Evolutionary conservation across 1,140 invertebrate species (phyloP), one percentile per base, ranked within the genome.

Genomic region (Acromyrmex echinatior): DNA sequence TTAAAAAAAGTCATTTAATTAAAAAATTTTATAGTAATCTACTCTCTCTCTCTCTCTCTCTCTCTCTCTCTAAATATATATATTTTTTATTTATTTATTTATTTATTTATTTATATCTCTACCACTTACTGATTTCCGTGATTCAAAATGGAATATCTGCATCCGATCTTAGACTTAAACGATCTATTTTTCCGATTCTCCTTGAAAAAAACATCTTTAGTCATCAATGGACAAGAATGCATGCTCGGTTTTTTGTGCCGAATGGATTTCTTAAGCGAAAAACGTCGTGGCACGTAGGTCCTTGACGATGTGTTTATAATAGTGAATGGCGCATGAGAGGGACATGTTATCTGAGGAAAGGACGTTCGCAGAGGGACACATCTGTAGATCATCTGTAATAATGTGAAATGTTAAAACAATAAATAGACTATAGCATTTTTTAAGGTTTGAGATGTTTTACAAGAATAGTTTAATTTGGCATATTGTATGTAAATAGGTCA

Each of bases 51-150:
- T 63, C n/a, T 60, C 21, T 63, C 62, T 25, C 25, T 25, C 25
- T 25, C 25, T 25, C 25, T 25, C 25, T 25, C 25, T 25, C 25
- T 25, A 25, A 25, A 28, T 28, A 28, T 28, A 28, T 28, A 28
- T 28, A 28, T 28, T 28, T 28, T 28, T 28, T 28, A 2, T 28
- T 28, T 28, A 28, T 28, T 35, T 35, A 6, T 35, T 35, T 35
- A 35, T 35, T 35, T 35, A 35, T 35, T 35, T 35, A 39, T 39
- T 39, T 39, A 39, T 39, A 35, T 65, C 3, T 35, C 35, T n/a
- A 68, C n/a, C 21, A 25, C 16, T 71, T 58, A 81, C 65, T 9
- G 18, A 79, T 79, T 79, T 65, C 21, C 16, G 10, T 39, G 35
- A 39, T 39, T 71, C 21, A 45, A 18, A 71, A n/a, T 56, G 18